Base-by-base conservation (phyloP, 1,140 invertebrate species). In the Delia radicum region DNA sequence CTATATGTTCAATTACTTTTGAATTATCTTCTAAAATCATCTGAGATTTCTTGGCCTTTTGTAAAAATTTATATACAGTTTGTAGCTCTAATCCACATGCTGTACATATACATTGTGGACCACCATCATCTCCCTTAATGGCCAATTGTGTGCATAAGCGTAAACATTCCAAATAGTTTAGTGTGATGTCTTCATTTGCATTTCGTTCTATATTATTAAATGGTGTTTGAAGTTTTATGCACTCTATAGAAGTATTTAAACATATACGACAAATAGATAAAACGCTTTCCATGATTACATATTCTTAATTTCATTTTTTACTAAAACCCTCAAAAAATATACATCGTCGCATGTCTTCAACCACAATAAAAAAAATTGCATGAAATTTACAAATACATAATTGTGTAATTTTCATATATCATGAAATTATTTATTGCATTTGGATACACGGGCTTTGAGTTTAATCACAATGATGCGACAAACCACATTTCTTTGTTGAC, bases 111-210 rank as follows among this genome's bases (percentile, higher is more conserved):
- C 29, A 73, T 26, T 76, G 75, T 10, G 71, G 63, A 8, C 67
- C 42, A 42, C 71, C 24, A n/a, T 48, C 28, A 27, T 42, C 28
- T 10, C 26, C n/a, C 21, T 75, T 28, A 12, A 27, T 55, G 5
- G 42, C 13, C 8, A 75, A n/a, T 18, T 71, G 29, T 13, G 74
- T 75, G 24, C 74, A 75, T 28, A 12, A 18, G 13, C 65, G 63
- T n/a, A 75, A 75, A 15, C 65, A 75, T 33, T 75, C 74, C 33
- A 71, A 69, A 21, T 71, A 75, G 24, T 63, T 75, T 0, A 42
- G 6, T 42, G 37, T 42, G 37, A 12, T 3, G 37, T 8, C 31
- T 13, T 3, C 37, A 8, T 10, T 10, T 42, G 12, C 37, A 8
- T 42, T 42, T 13, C 10, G 3, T 13, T 42, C 21, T 48, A 2